Evolutionary conservation across 2,113 vertebrate genomes (phyloP), one percentile per base, ranked within the genome.

Genomic region (Lycaon pictus): DNA sequence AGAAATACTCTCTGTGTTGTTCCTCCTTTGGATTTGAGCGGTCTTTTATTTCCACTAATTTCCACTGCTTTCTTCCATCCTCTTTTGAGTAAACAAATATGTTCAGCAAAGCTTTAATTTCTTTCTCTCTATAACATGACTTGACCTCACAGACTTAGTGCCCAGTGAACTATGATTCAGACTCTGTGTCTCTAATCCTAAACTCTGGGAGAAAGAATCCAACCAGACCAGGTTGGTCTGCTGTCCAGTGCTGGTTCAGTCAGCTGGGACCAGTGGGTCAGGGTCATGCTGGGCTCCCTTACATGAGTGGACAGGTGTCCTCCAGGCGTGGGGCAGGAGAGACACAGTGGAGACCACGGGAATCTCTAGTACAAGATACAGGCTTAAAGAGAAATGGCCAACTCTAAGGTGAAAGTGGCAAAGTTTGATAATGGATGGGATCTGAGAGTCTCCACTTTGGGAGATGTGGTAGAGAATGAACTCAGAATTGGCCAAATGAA

Each of bases 91-190:
- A 92, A 86, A 56, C 6, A 87, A 35, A 3, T 20, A 12, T 84
- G 88, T 88, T 86, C 35, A 80, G 37, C 85, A 83, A 79, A 90
- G 87, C 43, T 67, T 62, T 35, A 60, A 43, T 76, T 84, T 74
- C 53, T 93, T 22, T 29, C 37, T 85, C 51, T 83, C 29, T 20
- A 1, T 51, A 89, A 71, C 16, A 60, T 17, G 13, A 63, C 20
- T 9, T 5, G 22, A 58, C 62, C 56, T 12, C 23, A 91, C 16
- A 65, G 62, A 79, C 27, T 15, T 12, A 53, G 25, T 22, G 1
- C 12, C 19, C 23, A 43, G 6, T 7, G 43, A 13, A 56, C 23
- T 29, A 4, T 17, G 60, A 63, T 29, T 55, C n/a, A 35, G 67
- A 72, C 19, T 74, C 22, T 48, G 35, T 51, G 60, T 65, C 69